phyloP scores from a whole-genome alignment of 2,113 vertebrate genomes.

The Thermophis baileyi region DNA sequence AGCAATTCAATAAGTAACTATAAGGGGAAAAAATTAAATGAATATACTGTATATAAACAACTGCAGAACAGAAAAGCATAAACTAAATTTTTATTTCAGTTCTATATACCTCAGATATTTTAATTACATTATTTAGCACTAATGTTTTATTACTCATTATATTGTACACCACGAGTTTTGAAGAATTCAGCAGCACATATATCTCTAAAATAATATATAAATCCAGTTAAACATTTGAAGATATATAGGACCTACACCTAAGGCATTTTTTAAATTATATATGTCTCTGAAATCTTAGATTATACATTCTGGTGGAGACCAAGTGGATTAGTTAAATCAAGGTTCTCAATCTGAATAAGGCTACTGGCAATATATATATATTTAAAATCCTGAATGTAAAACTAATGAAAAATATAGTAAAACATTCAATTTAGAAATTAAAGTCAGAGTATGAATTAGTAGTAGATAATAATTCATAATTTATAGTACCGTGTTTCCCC shows the following conservation, averaged over 20 bases:
- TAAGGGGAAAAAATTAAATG: neutral
- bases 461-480: neutral
- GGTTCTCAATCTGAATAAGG: neutral
- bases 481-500: no score
- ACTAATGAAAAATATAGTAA: neutral
- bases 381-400: neutral
- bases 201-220: neutral
- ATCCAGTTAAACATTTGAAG: neutral
- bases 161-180: neutral
- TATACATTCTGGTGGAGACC: neutral
- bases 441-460: rapidly evolving
- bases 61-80: neutral
- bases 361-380: neutral
- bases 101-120: neutral
- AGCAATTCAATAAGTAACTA: neutral
- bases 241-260: neutral
- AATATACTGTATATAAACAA: neutral
- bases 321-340: neutral
- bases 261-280: neutral
- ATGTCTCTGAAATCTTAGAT: neutral
- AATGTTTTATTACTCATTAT: neutral
- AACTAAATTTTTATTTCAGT: neutral
- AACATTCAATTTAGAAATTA: neutral
- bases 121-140: neutral
- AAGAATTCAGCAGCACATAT: neutral